Evolutionary conservation across 2,888 invertebrate species (phyloP), one percentile per base, ranked within the genome.

Genomic region (Torymus tubicola): DNA sequence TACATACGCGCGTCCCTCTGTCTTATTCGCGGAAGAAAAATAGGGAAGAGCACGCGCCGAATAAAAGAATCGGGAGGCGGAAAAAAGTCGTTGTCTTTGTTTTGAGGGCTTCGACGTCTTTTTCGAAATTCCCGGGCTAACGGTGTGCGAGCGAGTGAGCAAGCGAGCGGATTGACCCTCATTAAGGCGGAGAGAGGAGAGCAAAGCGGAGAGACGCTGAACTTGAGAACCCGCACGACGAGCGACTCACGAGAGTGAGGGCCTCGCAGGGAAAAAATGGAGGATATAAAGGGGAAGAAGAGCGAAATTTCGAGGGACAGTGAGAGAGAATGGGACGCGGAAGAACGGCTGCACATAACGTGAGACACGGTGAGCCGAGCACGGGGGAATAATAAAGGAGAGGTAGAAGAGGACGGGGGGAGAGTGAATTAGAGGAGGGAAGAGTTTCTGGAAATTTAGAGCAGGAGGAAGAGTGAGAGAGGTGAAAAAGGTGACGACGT

Each of bases 321-420:
- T 65, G 69, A 21, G 65, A 73, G 68, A 60, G 76, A 73, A 68
- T 64, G 58, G 24, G 76, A 64, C 80, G 81, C 74, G 80, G 67
- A 83, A 82, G 69, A 63, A 72, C 72, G 76, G 70, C 64, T 61
- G 68, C 42, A 65, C 58, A 55, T 67, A 53, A 11, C n/a, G 55
- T 53, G 60, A 24, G 61, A 63, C 12, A 57, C n/a, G 24, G 71
- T 63, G 16, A n/a, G 0, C 12, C 24, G 18, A 2, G 21, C 24
- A n/a, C 5, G 50, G 10, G 50, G 50, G 14, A 53, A 42, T 42
- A 42, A 42, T 42, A 42, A 42, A 42, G 42, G 42, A 42, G 42
- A 42, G 42, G 42, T 8, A 42, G 5, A 8, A 42, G 8, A 5
- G 65, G 50, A 55, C 53, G 21, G 58, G 64, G 64, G 57, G 42